Evolutionary conservation across 2,888 invertebrate genomes (phyloP), one percentile per base, ranked within the genome.

Genomic region (Bombylius major): DNA sequence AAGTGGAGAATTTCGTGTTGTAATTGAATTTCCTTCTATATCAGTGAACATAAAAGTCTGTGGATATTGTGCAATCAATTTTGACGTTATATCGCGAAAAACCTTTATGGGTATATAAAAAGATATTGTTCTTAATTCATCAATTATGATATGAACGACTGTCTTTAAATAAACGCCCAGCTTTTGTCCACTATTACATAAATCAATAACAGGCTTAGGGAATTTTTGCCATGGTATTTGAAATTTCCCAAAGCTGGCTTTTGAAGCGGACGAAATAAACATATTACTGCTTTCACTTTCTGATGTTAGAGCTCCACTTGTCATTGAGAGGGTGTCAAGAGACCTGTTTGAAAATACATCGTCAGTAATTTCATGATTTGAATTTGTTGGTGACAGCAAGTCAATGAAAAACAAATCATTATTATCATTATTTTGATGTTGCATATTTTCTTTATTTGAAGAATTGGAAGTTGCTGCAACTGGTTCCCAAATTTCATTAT

Each of bases 141-240:
- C 52, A 14, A 52, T 32, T 39, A 52, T 45, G 33, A 45, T 46
- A 14, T 52, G 52, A 9, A 52, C 52, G 13, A 52, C n/a, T n/a
- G 52, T n/a, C 46, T 52, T 52, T 13, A 52, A 14, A 52, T 46
- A 11, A 31, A 33, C n/a, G 12, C 52, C 52, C 11, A 52, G 13
- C 23, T 52, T 52, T n/a, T 52, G 14, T 4, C 33, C 32, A 33
- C 11, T 33, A 33, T 46, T 33, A 46, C 52, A 52, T 46, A 34
- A 23, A 14, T 13, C 46, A 33, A 46, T 52, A 11, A 46, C 14
- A 2, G 34, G 14, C 36, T 36, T 47, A 11, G 47, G 53, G 46
- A 53, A 53, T 47, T 53, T 53, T 47, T 53, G 23, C 53, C 53
- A 53, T 13, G 53, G 53, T 36, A 53, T 39, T 36, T 11, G 12